Conservation (phyloP, 2,888 invertebrate species). For the Drosophila tripunctata region DNA sequence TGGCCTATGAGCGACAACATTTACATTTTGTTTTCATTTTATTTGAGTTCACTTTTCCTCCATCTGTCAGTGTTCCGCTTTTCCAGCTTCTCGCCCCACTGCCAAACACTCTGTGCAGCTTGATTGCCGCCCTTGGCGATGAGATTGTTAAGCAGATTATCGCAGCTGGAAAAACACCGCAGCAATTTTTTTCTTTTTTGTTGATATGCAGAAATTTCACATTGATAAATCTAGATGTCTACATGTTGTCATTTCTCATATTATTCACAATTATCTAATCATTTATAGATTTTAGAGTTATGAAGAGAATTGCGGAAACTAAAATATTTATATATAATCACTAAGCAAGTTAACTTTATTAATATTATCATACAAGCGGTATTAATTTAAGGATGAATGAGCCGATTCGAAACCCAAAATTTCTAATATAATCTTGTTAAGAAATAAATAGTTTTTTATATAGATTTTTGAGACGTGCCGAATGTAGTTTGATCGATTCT, state of each 20-base stretch:
- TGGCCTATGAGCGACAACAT: constrained; percentile 23
- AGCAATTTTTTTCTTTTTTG: constrained; percentile 17
- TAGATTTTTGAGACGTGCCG: too few species aligned
- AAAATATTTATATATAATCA: too few species aligned
- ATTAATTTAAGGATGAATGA: too few species aligned
- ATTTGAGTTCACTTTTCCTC: constrained; percentile 24
- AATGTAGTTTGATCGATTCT: too few species aligned
- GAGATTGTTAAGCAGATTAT: constrained; percentile 60
- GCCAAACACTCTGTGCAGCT: constrained; percentile 23
- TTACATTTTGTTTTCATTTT: constrained; percentile 62
- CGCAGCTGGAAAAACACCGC: constrained; percentile 50
- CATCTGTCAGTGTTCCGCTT: constrained; percentile 8
- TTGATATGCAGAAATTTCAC: constrained; percentile 25
- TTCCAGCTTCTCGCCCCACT: background rate
- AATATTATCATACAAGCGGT: too few species aligned
- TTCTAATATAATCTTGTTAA: too few species aligned
- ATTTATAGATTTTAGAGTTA: too few species aligned
- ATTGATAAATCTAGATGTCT: background rate
- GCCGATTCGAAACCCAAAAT: too few species aligned
- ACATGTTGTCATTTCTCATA: background rate
- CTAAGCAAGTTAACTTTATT: too few species aligned
- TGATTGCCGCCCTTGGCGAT: constrained; percentile 31
- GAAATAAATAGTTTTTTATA: too few species aligned
- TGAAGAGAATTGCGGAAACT: too few species aligned
- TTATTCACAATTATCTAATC: background rate